Evolutionary conservation across 2,797 vertebrate species (phyloP).

Genomic region (Karalla daura): DNA sequence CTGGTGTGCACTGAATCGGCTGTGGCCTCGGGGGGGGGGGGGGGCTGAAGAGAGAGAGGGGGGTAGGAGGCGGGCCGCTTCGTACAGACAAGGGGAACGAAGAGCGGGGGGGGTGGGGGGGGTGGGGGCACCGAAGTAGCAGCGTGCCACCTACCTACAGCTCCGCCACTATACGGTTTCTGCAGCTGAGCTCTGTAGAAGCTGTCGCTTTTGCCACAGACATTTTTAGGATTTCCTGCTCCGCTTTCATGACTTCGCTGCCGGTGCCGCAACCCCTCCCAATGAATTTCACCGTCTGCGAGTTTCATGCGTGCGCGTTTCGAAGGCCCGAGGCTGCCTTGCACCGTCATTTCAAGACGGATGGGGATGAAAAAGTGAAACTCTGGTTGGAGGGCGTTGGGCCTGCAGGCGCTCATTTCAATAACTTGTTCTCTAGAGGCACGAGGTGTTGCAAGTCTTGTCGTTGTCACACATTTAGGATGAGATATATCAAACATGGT

Average conservation of each 20-base stretch:
- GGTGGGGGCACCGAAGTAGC: no score
- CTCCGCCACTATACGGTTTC: no score
- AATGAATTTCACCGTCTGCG: constrained; percentile 7
- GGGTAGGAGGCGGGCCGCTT: no score
- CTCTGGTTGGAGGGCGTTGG: background rate
- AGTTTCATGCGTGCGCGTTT: constrained; percentile 14
- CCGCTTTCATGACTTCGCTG: background rate
- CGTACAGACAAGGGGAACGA: no score
- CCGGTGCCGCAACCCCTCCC: background rate
- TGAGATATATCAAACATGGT: no score
- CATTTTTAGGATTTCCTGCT: background rate
- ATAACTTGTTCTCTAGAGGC: constrained; percentile 4
- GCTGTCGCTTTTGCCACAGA: no score
- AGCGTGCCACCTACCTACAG: no score
- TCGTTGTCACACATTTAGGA: no score
- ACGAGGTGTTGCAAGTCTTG: no score
- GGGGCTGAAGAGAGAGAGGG: no score
- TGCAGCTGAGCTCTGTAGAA: no score
- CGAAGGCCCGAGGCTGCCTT: constrained; percentile 1
- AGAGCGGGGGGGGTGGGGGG: no score
- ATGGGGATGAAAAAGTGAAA: background rate
- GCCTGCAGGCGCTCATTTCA: constrained; percentile 22
- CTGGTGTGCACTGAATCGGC: constrained; percentile 8
- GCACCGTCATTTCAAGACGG: constrained; percentile 9
- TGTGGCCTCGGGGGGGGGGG: background rate